These are phyloP conservation scores for Lagodon rhomboides DNA, from an alignment of 2,797 vertebrate species.

Conservation along the genomic window DNA sequence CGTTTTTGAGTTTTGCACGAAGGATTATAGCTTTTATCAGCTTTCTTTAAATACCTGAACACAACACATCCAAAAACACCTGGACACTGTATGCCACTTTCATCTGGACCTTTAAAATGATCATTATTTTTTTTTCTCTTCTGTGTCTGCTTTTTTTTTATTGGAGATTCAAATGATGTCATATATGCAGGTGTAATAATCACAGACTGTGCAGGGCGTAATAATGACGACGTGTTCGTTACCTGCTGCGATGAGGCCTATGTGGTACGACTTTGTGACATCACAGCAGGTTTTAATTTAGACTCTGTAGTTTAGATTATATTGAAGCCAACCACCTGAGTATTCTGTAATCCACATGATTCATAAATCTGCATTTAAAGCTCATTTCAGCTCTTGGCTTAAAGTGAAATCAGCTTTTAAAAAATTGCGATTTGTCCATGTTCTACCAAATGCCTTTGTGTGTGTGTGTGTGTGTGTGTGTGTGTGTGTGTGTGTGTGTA, in stretches of 20 bases:
- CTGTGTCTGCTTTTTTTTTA: neutral
- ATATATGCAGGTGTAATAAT: neutral
- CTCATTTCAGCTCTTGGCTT: slow-evolving; percentile 66
- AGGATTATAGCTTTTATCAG: slow-evolving; percentile 39
- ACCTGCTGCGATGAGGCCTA: neutral
- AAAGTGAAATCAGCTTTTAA: slow-evolving; percentile 74
- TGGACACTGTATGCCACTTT: neutral
- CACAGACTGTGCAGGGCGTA: neutral
- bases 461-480: slow-evolving; percentile 13
- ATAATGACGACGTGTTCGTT: neutral
- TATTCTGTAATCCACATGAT: slow-evolving; percentile 63
- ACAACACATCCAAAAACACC: slow-evolving; percentile 8
- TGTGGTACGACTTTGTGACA: neutral
- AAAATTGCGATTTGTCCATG: slow-evolving; percentile 57
- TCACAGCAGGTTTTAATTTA: slow-evolving; percentile 19
- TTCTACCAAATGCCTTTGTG: slow-evolving; percentile 52
- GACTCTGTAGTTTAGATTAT: slow-evolving; percentile 38
- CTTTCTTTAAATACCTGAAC: slow-evolving; percentile 23
- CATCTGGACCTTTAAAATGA: neutral
- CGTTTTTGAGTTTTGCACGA: slow-evolving; percentile 20
- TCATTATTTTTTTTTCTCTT: neutral
- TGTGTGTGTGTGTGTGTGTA: neutral
- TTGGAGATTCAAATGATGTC: neutral
- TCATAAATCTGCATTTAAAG: slow-evolving; percentile 74
- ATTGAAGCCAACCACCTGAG: slow-evolving; percentile 51